Percentiles rank a stretch among this genome's conserved stretches.
phyloP scores from a whole-genome alignment of 2,797 vertebrate species.

The Cirrhinus molitorella region DNA sequence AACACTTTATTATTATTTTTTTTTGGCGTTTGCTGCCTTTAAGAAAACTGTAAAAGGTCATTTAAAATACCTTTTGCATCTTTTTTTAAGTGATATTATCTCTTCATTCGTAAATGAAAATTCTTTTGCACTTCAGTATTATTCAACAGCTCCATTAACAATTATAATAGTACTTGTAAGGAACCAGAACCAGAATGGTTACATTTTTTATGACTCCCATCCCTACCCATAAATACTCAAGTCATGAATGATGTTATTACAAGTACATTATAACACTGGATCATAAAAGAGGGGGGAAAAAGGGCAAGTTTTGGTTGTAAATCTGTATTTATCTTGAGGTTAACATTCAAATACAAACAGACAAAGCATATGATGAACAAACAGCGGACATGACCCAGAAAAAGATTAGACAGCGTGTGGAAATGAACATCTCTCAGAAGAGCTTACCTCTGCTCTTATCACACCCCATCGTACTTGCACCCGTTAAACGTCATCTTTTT shows the following conservation, averaged over 20 bases:
- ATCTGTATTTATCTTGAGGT: slow-evolving; percentile 81
- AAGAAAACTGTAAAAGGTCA: not conserved
- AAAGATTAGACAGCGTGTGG: slow-evolving; percentile 47
- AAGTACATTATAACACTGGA: not conserved
- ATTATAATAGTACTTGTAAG: not conserved
- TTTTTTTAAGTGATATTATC: not conserved
- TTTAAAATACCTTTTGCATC: not conserved
- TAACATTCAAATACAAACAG: slow-evolving; percentile 68
- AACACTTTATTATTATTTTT: not conserved
- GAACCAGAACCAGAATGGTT: not conserved
- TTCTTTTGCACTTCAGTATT: not conserved
- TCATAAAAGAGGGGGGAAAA: not conserved
- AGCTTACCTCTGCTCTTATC: slow-evolving; percentile 26
- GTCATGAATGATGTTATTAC: not conserved
- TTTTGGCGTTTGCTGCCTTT: not conserved
- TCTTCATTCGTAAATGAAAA: not conserved
- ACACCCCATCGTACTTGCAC: slow-evolving; percentile 28
- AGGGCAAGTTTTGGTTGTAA: slow-evolving; percentile 68
- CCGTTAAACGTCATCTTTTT: slow-evolving; percentile 64
- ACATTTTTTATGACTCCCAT: not conserved
- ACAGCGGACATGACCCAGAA: slow-evolving; percentile 30
- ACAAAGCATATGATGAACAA: slow-evolving; percentile 69
- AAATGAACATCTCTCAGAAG: slow-evolving; percentile 38
- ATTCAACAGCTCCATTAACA: not conserved
- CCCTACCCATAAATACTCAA: not conserved